A percentile compares a stretch with the other conserved stretches of the same genome.
phyloP scores from a whole-genome alignment of 1,140 invertebrate species.

The Patella vulgata region DNA sequence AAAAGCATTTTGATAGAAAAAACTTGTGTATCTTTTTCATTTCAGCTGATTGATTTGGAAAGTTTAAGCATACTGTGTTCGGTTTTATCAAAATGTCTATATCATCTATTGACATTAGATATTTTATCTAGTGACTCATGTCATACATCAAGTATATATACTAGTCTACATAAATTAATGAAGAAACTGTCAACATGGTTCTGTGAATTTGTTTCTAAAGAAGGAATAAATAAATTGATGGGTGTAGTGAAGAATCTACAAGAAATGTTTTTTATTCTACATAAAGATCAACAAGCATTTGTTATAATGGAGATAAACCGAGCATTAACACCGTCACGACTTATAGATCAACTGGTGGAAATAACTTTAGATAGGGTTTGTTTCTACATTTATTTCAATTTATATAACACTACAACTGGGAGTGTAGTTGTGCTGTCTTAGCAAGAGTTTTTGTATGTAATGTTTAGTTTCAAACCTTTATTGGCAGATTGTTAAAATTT shows the following conservation, averaged over 20 bases:
- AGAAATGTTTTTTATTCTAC: conserved; percentile 5
- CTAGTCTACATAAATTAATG: conserved; percentile 9
- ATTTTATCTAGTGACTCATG: background rate
- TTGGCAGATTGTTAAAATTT: no score
- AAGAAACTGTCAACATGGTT: conserved; percentile 18
- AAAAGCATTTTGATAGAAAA: no score
- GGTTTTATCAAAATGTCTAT: conserved; percentile 6
- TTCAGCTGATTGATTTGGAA: conserved; percentile 11
- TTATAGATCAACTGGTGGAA: conserved; percentile 22
- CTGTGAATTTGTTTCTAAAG: conserved; percentile 19
- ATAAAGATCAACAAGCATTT: background rate
- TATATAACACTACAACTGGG: no score
- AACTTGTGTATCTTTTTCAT: no score
- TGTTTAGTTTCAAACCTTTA: no score
- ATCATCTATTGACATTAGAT: background rate
- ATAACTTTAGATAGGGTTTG: conserved; percentile 28
- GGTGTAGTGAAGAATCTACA: conserved; percentile 15
- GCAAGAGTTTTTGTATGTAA: no score
- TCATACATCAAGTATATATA: conserved; percentile 6
- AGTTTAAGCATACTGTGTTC: conserved; percentile 3
- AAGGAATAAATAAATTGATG: conserved; percentile 9
- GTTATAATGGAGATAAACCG: conserved; percentile 16
- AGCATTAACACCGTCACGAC: conserved; percentile 18
- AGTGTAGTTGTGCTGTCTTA: no score
- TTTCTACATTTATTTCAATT: no score